Evolutionary conservation across 2,113 vertebrate genomes (phyloP).

Genomic region (Dryoscopus gambensis): DNA sequence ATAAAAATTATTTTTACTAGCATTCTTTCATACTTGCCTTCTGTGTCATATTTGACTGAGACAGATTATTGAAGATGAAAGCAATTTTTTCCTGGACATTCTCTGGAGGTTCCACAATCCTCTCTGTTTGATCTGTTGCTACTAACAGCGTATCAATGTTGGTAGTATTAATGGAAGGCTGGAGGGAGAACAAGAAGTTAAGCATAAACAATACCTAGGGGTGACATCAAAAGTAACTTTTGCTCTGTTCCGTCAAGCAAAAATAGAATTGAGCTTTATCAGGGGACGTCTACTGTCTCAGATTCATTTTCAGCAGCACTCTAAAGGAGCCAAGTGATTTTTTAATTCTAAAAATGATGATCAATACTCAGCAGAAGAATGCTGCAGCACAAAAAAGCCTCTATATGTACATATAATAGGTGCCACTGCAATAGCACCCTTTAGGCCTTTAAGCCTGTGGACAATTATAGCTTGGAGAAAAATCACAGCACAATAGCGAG

Average conservation of each 20-base stretch:
- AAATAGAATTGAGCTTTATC: neutral
- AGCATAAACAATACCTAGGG: neutral
- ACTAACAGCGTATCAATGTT: slow-evolving; percentile 98
- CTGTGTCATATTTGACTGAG: slow-evolving; percentile 98
- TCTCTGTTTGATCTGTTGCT: slow-evolving; percentile 95
- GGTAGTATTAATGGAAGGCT: slow-evolving; percentile 99
- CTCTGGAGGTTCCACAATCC: slow-evolving; percentile 96
- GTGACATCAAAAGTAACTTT: neutral
- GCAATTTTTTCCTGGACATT: slow-evolving; percentile 98
- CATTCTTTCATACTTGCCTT: slow-evolving; percentile 77
- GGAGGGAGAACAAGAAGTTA: slow-evolving; percentile 12
- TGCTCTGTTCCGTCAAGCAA: neutral
- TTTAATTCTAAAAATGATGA: neutral
- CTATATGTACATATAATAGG: neutral
- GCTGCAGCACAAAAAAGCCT: neutral
- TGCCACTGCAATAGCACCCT: neutral
- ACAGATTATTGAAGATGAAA: slow-evolving; percentile 98
- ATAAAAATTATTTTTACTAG: neutral
- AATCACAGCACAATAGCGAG: neutral
- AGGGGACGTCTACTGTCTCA: neutral
- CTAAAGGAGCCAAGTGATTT: neutral
- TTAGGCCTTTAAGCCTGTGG: neutral
- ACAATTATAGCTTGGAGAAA: neutral
- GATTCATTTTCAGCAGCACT: neutral
- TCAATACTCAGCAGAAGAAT: neutral